These are phyloP conservation scores for Potamarius usumacintae DNA, from an alignment of 2,113 vertebrate genomes.

Conservation along the genomic window DNA sequence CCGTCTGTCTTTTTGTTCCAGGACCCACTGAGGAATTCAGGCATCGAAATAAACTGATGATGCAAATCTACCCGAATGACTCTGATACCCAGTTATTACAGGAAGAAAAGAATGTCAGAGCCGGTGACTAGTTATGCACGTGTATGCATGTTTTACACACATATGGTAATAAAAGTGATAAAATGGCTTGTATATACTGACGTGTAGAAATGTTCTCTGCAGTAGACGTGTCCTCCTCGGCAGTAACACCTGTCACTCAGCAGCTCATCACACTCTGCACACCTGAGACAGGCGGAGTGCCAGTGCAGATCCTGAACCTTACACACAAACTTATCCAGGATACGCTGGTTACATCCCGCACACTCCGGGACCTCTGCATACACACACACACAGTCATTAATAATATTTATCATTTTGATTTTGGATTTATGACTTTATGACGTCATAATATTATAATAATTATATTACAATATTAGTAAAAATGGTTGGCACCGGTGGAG, in stretches of 20 bases:
- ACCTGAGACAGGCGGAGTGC: conserved; percentile 98
- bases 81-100: background rate
- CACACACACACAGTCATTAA: background rate
- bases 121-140: background rate
- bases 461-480: background rate
- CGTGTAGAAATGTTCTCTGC: conserved; percentile 99
- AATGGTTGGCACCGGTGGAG: no score
- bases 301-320: conserved; percentile 98
- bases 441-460: background rate
- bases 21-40: background rate
- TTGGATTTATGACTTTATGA: background rate
- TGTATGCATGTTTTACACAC: background rate
- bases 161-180: background rate
- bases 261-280: conserved; percentile 92
- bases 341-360: conserved; percentile 95
- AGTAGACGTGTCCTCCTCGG: conserved; percentile 92
- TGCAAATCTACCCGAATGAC: background rate
- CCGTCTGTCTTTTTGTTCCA: background rate
- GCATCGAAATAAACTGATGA: background rate
- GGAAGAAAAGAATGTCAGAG: background rate
- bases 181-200: conserved; percentile 70
- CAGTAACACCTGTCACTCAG: conserved; percentile 96
- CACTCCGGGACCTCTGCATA: conserved; percentile 93
- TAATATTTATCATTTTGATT: background rate
- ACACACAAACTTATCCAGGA: conserved; percentile 98